Evolutionary conservation across 2,113 vertebrate genomes (phyloP), one percentile per base, ranked within the genome.

Genomic region (Chloebia gouldiae): DNA sequence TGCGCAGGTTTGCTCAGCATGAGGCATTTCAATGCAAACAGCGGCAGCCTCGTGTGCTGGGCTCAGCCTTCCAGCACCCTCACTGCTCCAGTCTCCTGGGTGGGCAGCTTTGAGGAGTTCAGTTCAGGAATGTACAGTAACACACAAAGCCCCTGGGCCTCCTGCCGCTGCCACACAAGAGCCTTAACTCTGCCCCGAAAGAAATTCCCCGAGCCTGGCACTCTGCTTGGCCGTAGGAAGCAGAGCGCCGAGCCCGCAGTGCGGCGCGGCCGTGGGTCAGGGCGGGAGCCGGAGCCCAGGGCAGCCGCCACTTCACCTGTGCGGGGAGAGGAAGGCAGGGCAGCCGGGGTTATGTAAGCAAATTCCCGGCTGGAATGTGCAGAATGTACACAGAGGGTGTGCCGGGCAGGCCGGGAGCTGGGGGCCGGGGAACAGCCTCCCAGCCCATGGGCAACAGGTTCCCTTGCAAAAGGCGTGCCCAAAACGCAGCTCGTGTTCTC

Each of bases 321-420:
- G 68, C 8, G 70, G 60, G 77, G 76, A 87, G 93, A 79, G 76
- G 68, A 86, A 91, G 83, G 91, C 56, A 84, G 75, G 6, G 4
- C 54, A 72, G 78, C 4, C 6, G 82, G 95, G 96, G 90, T 97
- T 97, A 92, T 96, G 83, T 97, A 97, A 97, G 97, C 97, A 97
- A 95, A 96, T 91, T 65, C 84, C 45, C 86, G 56, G 49, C 39
- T 82, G 95, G 97, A 96, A 97, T 97, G 96, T 40, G 81, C 76
- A 92, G 92, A 97, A 97, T 97, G 94, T 92, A 94, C 96, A 93
- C 94, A 68, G 22, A 91, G 81, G 91, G 95, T 73, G 88, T 89
- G 91, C 95, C 94, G 92, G 88, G 57, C 79, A 91, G 92, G 9
- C 12, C 12, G 3, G 31, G 68, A 76, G 94, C 81, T 20, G 70